Base-by-base conservation (phyloP, 1,140 invertebrate genomes). In the Cephus cinctus region DNA sequence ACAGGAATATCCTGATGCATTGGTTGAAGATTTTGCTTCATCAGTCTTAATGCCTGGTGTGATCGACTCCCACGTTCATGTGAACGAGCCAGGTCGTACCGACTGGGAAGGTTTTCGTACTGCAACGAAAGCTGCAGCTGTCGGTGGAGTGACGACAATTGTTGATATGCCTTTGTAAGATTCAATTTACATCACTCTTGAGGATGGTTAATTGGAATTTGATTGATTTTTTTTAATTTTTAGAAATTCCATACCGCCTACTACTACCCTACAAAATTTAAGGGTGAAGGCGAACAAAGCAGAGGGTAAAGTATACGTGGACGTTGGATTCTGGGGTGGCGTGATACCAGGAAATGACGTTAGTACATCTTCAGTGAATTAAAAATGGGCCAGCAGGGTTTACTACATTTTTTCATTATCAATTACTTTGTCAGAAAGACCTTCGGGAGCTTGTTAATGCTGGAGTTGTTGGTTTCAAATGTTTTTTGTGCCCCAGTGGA, bases 61-160 rank as follows among this genome's bases (percentile, higher is more conserved):
- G 1, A 89, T 96, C 30, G 92, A 95, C 73, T 83, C 90, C 1
- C 92, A 95, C 65, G 91, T 94, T 1, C 91, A 95, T 62, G 80
- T 94, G 3, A 86, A 93, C 55, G 92, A 94, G 69, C 92, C 92
- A 1, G 92, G 92, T 0, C 74, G 85, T 12, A 84, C 81, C 0
- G 79, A 83, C 8, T 87, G 84, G 84, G 86, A 90, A 71, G 86
- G 86, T 4, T 89, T 84, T 72, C 69, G 66, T 2, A 81, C 83
- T 2, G 87, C 85, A 8, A 89, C 86, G 5, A 76, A 70, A 56
- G 86, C 87, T 4, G 87, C 87, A 2, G 85, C 86, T 1, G 83
- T 82, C 8, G 87, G 85, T 4, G 87, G 87, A 8, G 80, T 86
- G 21, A 89, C 86, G 5, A 87, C 86, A 19, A 82, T 89, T 19